These are phyloP conservation scores for Peromyscus aztecus DNA, from an alignment of 2,797 vertebrate genomes.

Conservation along the genomic window DNA sequence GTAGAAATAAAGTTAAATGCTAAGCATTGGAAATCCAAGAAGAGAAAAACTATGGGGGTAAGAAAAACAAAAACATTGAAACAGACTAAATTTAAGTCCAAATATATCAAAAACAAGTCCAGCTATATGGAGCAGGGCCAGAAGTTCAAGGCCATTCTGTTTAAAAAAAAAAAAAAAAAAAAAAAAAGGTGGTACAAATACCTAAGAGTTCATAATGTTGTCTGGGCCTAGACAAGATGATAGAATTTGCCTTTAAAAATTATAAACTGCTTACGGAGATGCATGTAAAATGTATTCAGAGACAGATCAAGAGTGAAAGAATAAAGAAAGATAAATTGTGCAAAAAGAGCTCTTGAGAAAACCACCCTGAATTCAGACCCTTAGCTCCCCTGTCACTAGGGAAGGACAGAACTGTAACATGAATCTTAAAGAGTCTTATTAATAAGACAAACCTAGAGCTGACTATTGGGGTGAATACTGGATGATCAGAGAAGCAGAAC, in stretches of 20 bases:
- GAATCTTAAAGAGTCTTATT: too few species aligned
- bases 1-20: neutral
- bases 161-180: too few species aligned
- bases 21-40: neutral
- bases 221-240: neutral
- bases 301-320: neutral
- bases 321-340: neutral
- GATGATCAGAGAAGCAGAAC: too few species aligned
- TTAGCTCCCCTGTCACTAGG: neutral
- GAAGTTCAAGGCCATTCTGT: neutral
- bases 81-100: neutral
- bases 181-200: neutral
- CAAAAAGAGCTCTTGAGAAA: neutral
- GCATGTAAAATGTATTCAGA: neutral
- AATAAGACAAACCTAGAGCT: too few species aligned
- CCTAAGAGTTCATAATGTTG: neutral
- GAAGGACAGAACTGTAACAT: too few species aligned
- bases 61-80: neutral
- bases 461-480: too few species aligned
- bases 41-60: neutral
- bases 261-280: neutral
- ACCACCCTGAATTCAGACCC: neutral
- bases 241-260: neutral
- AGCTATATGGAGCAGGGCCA: neutral
- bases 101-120: neutral